Evolutionary conservation across 1,140 invertebrate species (phyloP).

Genomic region (Megalonaias nervosa): DNA sequence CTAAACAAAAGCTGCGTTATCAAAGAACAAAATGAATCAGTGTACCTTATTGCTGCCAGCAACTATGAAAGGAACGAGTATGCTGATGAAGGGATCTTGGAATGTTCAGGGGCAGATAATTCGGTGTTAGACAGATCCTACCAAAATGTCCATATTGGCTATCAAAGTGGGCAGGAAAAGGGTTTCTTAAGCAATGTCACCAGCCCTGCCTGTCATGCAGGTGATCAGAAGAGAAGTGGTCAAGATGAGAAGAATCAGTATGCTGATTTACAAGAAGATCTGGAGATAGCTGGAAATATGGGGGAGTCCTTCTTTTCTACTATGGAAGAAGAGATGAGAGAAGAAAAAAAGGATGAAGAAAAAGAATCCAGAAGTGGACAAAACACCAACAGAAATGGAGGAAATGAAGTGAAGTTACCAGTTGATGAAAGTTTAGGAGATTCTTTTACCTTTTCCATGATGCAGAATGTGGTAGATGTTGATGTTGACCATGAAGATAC

Average conservation of each 20-base stretch:
- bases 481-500: not conserved
- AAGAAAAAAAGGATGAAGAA: constrained; percentile 5
- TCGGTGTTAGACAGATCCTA: constrained; percentile 39
- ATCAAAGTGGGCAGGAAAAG: constrained; percentile 48
- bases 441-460: constrained; percentile 47
- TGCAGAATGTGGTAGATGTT: constrained; percentile 48
- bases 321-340: constrained; percentile 1
- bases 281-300: constrained; percentile 37
- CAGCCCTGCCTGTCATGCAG: not conserved
- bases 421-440: not conserved
- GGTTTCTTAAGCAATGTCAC: constrained; percentile 31
- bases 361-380: not conserved
- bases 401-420: not conserved
- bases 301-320: constrained; percentile 38
- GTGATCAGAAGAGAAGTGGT: not conserved
- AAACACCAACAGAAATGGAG: not conserved
- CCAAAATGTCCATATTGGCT: constrained; percentile 47
- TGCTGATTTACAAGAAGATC: constrained; percentile 32
- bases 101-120: constrained; percentile 8
- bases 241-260: constrained; percentile 1
- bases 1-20: constrained; percentile 4
- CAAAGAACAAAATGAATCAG: constrained; percentile 29
- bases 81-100: constrained; percentile 19
- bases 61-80: constrained; percentile 56
- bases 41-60: constrained; percentile 55